Evolutionary conservation across 2,797 vertebrate species (phyloP).

Genomic region (Amniataba percoides): DNA sequence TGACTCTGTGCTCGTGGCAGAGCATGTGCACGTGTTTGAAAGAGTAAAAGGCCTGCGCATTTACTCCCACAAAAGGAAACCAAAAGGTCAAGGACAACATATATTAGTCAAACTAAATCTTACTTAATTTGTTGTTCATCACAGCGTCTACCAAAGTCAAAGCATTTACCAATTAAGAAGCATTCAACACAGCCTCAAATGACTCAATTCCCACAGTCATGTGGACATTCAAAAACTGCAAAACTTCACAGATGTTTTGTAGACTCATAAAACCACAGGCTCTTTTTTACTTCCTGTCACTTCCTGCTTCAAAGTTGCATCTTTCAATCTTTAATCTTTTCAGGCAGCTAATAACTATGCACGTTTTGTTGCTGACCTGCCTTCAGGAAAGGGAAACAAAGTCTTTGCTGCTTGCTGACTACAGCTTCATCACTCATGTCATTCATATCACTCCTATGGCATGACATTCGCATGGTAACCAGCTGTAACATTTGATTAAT

Average conservation of each 20-base stretch:
- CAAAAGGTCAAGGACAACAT: neutral
- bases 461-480: too few species aligned
- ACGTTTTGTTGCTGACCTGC: neutral
- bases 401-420: neutral
- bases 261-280: neutral
- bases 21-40: neutral
- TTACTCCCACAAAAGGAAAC: conserved; percentile 1
- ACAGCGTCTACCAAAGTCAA: neutral
- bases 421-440: neutral
- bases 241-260: too few species aligned
- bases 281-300: neutral
- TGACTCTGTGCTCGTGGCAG: neutral
- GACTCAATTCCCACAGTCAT: too few species aligned
- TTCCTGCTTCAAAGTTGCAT: neutral
- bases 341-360: neutral
- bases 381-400: neutral
- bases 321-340: neutral
- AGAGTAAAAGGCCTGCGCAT: conserved; percentile 12
- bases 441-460: neutral
- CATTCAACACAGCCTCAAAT: too few species aligned
- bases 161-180: too few species aligned
- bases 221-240: too few species aligned
- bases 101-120: neutral
- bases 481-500: neutral
- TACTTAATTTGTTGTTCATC: neutral